phyloP scores from a whole-genome alignment of 2,797 vertebrate genomes.

The Enteromius afrohamiltoni region DNA sequence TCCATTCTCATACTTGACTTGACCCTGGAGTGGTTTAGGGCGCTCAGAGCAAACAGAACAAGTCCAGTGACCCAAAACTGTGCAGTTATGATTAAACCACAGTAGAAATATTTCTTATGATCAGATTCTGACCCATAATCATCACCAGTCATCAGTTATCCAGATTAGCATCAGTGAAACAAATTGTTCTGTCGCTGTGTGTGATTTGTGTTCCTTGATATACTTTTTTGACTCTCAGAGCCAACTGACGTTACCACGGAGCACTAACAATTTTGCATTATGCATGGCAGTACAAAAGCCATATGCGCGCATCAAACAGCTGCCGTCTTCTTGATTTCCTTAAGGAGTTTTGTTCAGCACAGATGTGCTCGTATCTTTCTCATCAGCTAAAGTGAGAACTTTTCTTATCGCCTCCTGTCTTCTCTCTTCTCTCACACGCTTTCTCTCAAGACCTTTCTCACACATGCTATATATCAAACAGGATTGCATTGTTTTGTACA shows the following conservation, averaged over 20 bases:
- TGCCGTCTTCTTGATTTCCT: background rate
- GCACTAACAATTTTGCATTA: background rate
- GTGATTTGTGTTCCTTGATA: background rate
- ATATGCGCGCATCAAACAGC: background rate
- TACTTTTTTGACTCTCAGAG: background rate
- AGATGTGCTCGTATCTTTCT: background rate
- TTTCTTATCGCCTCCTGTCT: background rate
- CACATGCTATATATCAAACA: background rate
- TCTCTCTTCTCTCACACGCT: background rate
- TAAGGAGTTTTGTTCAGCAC: background rate
- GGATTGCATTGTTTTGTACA: background rate
- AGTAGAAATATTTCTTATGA: background rate
- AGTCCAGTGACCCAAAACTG: conserved; percentile 42
- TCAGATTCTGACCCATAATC: background rate
- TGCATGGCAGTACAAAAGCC: background rate
- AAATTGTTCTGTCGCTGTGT: background rate
- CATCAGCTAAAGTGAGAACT: background rate
- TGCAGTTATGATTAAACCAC: background rate
- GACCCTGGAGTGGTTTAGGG: conserved; percentile 73
- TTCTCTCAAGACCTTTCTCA: background rate
- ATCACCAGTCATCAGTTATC: background rate
- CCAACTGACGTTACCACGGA: background rate
- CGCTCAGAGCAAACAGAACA: conserved; percentile 59
- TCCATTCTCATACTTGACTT: conserved; percentile 71
- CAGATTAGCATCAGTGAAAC: conserved; percentile 50